phyloP scores from a whole-genome alignment of 2,113 vertebrate species.

The Anolis sagrei region DNA sequence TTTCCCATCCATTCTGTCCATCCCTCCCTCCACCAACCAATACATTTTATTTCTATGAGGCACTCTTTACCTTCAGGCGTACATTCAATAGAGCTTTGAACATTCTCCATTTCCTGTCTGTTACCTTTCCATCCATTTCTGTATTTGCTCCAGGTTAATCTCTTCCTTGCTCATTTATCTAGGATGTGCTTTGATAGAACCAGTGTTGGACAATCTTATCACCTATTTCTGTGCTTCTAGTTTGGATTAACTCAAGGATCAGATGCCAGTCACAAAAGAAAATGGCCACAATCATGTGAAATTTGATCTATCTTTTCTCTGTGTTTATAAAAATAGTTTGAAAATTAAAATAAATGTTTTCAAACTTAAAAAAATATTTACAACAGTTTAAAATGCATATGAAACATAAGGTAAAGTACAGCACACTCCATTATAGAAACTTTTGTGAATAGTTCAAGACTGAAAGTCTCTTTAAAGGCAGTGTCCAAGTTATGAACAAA shows the following conservation, averaged over 20 bases:
- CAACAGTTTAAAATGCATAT: too few relatives aligned
- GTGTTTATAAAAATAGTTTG: too few relatives aligned
- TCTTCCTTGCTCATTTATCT: constrained; percentile 31
- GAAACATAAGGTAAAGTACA: too few relatives aligned
- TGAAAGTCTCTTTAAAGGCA: too few relatives aligned
- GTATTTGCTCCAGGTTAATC: constrained; percentile 27
- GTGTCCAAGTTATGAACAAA: too few relatives aligned
- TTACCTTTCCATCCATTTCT: constrained; percentile 43
- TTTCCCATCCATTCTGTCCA: not conserved
- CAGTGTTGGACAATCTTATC: not conserved
- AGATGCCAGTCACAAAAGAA: not conserved
- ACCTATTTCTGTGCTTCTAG: not conserved
- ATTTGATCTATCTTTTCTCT: not conserved
- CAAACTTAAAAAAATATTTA: too few relatives aligned
- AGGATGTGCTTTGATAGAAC: constrained; percentile 13
- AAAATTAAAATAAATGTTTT: too few relatives aligned
- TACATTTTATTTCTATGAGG: constrained; percentile 45
- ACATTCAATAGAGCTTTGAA: constrained; percentile 54
- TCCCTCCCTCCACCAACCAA: constrained; percentile 13
- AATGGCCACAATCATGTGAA: not conserved
- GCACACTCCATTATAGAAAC: too few relatives aligned
- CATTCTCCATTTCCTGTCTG: constrained; percentile 53
- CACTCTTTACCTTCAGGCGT: constrained; percentile 51
- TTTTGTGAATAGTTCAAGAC: too few relatives aligned
- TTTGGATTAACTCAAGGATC: not conserved